Percentiles rank a stretch among this genome's conserved stretches.
Conservation (phyloP, 2,113 vertebrate species). For the Pomatostomus ruficeps region DNA sequence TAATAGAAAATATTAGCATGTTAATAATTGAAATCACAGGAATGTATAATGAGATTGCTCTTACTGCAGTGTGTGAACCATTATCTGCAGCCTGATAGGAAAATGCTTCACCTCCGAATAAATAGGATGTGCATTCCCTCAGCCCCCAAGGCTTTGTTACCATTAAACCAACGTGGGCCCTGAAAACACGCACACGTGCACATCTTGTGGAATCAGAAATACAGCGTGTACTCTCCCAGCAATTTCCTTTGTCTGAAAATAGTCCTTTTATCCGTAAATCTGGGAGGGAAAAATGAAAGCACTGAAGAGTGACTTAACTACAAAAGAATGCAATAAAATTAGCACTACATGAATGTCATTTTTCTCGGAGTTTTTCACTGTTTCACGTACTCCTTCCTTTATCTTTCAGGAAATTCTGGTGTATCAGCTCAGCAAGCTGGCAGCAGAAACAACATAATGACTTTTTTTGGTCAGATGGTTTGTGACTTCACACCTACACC, state of each 20-base stretch:
- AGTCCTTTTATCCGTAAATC: background rate
- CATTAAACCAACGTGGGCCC: slow-evolving; percentile 1
- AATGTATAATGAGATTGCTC: slow-evolving; percentile 1
- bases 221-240: background rate
- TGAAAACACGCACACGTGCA: background rate
- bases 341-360: slow-evolving; percentile 44
- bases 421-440: slow-evolving; percentile 50
- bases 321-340: slow-evolving; percentile 33
- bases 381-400: slow-evolving; percentile 53
- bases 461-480: slow-evolving; percentile 66
- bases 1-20: slow-evolving; percentile 43
- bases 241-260: slow-evolving; percentile 32
- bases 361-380: slow-evolving; percentile 25
- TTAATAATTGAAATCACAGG: slow-evolving; percentile 40
- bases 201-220: slow-evolving; percentile 1
- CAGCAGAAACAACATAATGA: slow-evolving; percentile 68
- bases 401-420: slow-evolving; percentile 15
- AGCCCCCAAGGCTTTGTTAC: slow-evolving; percentile 16
- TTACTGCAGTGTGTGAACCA: background rate
- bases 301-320: slow-evolving; percentile 1
- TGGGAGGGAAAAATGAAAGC: slow-evolving; percentile 16
- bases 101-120: slow-evolving; percentile 41
- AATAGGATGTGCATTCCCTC: background rate
- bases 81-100: slow-evolving; percentile 6
- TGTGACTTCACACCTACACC: slow-evolving; percentile 67